These are phyloP conservation scores for Ceratotherium simum DNA, from an alignment of 2,113 vertebrate species.

Conservation along the genomic window DNA sequence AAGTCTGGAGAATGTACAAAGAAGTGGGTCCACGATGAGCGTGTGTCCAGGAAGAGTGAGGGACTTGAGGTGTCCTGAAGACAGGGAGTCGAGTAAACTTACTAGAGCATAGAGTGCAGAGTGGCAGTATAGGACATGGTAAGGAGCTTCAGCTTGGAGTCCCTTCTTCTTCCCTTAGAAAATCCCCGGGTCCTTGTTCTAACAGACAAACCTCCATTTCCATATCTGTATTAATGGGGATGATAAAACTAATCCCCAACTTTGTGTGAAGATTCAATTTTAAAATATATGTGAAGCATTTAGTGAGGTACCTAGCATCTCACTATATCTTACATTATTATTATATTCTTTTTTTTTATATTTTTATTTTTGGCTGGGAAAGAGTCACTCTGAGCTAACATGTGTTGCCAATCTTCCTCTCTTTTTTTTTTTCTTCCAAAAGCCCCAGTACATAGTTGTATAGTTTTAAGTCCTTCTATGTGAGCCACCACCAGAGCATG, in stretches of 20 bases:
- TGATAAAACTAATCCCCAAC: neutral
- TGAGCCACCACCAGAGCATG: too few relatives aligned
- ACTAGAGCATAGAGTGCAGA: neutral
- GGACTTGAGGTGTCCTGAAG: neutral
- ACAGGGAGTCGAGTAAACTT: neutral
- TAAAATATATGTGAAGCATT: neutral
- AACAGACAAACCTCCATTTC: neutral
- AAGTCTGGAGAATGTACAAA: neutral
- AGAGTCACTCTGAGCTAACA: too few relatives aligned
- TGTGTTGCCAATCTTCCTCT: too few relatives aligned
- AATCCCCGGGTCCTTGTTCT: neutral
- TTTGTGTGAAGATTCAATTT: neutral
- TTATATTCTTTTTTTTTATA: neutral
- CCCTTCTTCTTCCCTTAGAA: neutral
- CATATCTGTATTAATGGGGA: neutral
- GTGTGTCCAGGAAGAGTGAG: too few relatives aligned
- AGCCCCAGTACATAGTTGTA: too few relatives aligned
- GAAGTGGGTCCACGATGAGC: neutral
- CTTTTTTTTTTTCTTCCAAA: too few relatives aligned
- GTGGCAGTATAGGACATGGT: too few relatives aligned
- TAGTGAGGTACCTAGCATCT: neutral
- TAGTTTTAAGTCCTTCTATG: too few relatives aligned
- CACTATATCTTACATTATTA: neutral
- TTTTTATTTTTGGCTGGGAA: too few relatives aligned
- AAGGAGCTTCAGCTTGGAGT: accelerated